These are phyloP conservation scores for Sebastes umbrosus DNA, from an alignment of 2,797 vertebrate genomes.

Conservation along the genomic window DNA sequence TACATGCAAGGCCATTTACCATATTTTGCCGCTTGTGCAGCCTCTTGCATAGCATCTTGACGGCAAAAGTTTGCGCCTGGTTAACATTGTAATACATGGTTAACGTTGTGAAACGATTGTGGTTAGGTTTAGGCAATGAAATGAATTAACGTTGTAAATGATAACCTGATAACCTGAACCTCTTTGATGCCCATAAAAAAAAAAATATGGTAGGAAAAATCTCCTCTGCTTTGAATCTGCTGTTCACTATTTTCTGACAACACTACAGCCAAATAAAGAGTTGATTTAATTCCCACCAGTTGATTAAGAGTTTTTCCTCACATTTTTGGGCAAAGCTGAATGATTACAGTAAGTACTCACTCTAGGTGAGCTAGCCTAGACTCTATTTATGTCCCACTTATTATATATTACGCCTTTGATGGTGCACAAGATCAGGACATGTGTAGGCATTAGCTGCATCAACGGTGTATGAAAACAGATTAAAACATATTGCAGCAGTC, in stretches of 20 bases:
- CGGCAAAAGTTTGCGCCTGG: too few relatives aligned
- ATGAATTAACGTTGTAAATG: too few relatives aligned
- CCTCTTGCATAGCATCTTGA: too few relatives aligned
- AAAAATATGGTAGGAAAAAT: too few relatives aligned
- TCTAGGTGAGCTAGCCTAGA: not conserved
- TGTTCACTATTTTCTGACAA: not conserved
- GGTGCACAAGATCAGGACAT: conserved; percentile 6
- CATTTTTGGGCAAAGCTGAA: not conserved
- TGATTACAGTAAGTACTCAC: not conserved
- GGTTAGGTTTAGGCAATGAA: too few relatives aligned
- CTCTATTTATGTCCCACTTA: conserved; percentile 11
- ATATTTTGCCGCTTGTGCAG: too few relatives aligned
- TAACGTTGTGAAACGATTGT: too few relatives aligned
- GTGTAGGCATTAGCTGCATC: conserved; percentile 16
- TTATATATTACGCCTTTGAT: conserved; percentile 2
- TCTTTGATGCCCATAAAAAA: too few relatives aligned
- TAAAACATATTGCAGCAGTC: conserved; percentile 9
- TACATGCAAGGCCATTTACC: too few relatives aligned
- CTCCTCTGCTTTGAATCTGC: not conserved
- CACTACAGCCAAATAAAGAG: not conserved
- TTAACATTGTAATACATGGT: too few relatives aligned
- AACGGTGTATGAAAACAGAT: conserved; percentile 26
- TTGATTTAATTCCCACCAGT: not conserved
- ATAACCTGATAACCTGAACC: too few relatives aligned
- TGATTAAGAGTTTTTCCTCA: not conserved